Base-by-base conservation (phyloP, 2,113 vertebrate species). In the Spermophilus dauricus region DNA sequence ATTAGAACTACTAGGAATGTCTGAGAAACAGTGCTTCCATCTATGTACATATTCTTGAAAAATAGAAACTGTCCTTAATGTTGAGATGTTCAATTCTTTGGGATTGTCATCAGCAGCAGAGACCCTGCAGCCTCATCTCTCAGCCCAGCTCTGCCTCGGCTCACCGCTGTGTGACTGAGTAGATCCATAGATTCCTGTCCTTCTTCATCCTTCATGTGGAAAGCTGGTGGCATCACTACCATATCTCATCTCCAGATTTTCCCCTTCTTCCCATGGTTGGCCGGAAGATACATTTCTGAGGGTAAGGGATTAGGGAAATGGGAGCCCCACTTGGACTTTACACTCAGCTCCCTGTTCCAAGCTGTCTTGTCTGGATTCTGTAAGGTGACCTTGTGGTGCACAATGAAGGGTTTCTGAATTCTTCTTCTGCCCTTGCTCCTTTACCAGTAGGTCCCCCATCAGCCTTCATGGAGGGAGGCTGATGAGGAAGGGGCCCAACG, bases 391-490 rank as follows among this genome's bases (percentile, higher is more conserved):
- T 26, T 34, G 5, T 4, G 12, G 1, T 26, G 8, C 37, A 28
- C 30, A 85, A 8, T 7, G 4, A 61, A 69, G 75, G 24, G 69
- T 13, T 3, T 30, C 20, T 30, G 20, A 0, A 12, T 32, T 1
- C 22, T 92, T 37, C 3, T 86, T 39, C 86, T 22, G 6, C 48
- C 16, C 2, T 86, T 8, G 69, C 1, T 83, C n/a, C 13, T 45
- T 77, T 34, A 28, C 4, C 0, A 22, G 8, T 6, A 10, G 28
- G 72, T 39, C 1, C 1, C 37, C 42, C 45, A 2, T 14, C 45
- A 37, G 18, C 51, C 17, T 5, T 14, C 7, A 37, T 26, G 14
- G 56, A 51, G 34, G 72, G 56, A n/a, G 5, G 22, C 34, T 28
- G 63, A 30, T 1, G 37, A n/a, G 26, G n/a, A 45, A 34, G 9